Percentiles rank a stretch among this genome's conserved stretches.
Conservation (phyloP, 2,113 vertebrate species). For the Nasalis larvatus region DNA sequence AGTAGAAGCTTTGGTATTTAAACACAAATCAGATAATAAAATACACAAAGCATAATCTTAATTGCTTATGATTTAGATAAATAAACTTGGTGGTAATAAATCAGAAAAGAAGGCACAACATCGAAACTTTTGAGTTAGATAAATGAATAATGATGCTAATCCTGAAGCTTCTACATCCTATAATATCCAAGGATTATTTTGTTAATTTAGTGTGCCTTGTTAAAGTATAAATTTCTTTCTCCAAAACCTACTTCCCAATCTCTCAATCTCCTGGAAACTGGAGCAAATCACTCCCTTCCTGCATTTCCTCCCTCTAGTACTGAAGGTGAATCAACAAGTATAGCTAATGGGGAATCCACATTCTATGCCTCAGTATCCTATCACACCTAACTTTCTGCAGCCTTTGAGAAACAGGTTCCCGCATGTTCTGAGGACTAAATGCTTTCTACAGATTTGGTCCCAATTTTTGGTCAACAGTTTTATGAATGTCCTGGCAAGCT, state of each 20-base stretch:
- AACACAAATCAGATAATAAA: background rate
- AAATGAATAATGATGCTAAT: background rate
- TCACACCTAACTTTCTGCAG: background rate
- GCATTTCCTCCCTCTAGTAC: background rate
- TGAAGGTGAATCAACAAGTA: background rate
- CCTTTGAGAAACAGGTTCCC: background rate
- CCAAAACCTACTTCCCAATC: background rate
- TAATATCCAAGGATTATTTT: background rate
- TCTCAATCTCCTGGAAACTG: background rate
- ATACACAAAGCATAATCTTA: background rate
- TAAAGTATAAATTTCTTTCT: background rate
- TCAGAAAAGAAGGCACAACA: background rate
- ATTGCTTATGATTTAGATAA: background rate
- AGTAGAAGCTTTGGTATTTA: background rate
- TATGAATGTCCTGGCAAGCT: background rate
- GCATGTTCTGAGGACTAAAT: background rate
- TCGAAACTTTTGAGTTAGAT: background rate
- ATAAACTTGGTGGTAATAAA: background rate
- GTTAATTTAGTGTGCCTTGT: background rate
- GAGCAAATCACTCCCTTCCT: fast-evolving
- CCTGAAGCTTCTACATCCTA: background rate
- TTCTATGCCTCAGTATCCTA: background rate
- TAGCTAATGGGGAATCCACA: background rate
- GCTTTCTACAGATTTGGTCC: background rate
- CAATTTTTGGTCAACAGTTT: background rate